These are phyloP conservation scores for Eurois occulta DNA, from an alignment of 2,888 invertebrate genomes.

Conservation along the genomic window DNA sequence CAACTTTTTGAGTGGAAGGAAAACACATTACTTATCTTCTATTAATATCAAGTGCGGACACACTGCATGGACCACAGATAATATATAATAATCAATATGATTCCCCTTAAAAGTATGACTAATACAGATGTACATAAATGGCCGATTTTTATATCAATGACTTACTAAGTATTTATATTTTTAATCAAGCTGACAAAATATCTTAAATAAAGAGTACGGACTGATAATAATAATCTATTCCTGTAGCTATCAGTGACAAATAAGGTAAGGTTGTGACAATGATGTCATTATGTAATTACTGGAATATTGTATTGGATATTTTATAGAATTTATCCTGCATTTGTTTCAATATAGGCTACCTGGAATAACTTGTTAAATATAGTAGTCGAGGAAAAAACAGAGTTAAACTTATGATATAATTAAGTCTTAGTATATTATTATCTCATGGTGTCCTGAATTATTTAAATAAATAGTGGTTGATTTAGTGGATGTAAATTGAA, in stretches of 20 bases:
- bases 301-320: constrained; percentile 31
- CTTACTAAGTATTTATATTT: constrained; percentile 37
- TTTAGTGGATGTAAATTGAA: neutral
- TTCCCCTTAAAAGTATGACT: constrained; percentile 19
- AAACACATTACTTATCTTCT: constrained; percentile 11
- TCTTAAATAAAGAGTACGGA: constrained; percentile 1
- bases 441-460: neutral
- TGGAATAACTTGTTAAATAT: constrained; percentile 16
- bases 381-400: constrained; percentile 37
- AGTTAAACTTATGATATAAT: neutral
- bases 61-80: constrained; percentile 14
- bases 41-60: constrained; percentile 13
- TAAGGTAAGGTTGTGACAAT: constrained; percentile 20
- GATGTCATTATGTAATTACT: constrained; percentile 44
- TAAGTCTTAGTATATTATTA: neutral
- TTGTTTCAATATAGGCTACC: neutral
- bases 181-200: constrained; percentile 32
- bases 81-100: neutral
- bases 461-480: neutral
- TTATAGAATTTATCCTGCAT: constrained; percentile 46
- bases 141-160: constrained; percentile 22
- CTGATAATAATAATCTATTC: constrained; percentile 51
- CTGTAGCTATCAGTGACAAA: constrained; percentile 48
- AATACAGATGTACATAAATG: neutral
- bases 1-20: constrained; percentile 2